Conservation (phyloP, 2,888 invertebrate species). For the Pelosia muscerda region DNA sequence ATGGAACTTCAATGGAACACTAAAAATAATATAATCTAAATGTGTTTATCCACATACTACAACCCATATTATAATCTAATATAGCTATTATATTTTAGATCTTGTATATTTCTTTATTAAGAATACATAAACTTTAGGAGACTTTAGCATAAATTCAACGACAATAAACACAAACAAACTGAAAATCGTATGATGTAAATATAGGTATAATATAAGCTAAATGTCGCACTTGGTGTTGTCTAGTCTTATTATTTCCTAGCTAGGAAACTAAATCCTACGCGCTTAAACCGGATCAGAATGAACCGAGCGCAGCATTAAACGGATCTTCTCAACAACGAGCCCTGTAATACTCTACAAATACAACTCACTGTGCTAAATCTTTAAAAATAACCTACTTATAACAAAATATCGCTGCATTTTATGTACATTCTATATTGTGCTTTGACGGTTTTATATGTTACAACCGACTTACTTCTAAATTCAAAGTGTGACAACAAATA, state of each 20-base stretch:
- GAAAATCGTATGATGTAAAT: constrained; percentile 25
- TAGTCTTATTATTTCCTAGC: constrained; percentile 59
- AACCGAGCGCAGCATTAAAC: constrained; percentile 64
- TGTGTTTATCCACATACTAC: too few species aligned
- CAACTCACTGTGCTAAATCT: constrained; percentile 51
- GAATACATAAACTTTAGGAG: too few species aligned
- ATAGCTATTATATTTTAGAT: too few species aligned
- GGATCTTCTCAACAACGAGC: constrained; percentile 59
- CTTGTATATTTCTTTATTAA: too few species aligned
- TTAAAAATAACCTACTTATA: constrained; percentile 51
- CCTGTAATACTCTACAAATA: constrained; percentile 61
- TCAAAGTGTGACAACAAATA: constrained; percentile 10
- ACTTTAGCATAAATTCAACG: too few species aligned
- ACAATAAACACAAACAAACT: constrained; percentile 7
- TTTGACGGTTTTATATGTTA: constrained; percentile 17
- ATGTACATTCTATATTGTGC: constrained; percentile 12
- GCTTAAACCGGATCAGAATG: constrained; percentile 68
- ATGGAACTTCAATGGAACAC: too few species aligned
- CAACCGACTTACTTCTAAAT: not conserved
- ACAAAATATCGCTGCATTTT: constrained; percentile 27
- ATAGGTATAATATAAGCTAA: constrained; percentile 48
- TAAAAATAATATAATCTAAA: too few species aligned
- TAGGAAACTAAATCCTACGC: constrained; percentile 59
- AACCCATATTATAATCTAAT: too few species aligned
- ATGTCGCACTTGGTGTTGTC: constrained; percentile 45